Evolutionary conservation across 2,888 invertebrate species (phyloP).

Genomic region (Caenorhabditis zanzibari): DNA sequence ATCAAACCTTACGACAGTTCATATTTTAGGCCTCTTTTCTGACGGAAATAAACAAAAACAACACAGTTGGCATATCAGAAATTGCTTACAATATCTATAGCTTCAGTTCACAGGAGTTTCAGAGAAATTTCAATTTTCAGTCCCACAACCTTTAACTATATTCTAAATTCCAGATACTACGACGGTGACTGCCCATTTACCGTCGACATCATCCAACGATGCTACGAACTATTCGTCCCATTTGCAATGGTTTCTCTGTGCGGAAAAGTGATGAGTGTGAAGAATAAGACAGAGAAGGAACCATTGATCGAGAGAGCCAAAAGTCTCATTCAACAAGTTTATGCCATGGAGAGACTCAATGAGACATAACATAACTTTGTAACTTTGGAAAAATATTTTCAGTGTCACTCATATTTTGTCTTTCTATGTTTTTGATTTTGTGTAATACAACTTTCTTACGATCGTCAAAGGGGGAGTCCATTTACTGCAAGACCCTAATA

Average conservation of each 20-base stretch:
- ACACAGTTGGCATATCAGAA: too few relatives aligned
- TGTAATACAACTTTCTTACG: too few relatives aligned
- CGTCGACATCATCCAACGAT: constrained; percentile 67
- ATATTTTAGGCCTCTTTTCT: too few relatives aligned
- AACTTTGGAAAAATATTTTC: constrained; percentile 1
- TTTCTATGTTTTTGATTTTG: background rate
- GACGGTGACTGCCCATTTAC: constrained; percentile 67
- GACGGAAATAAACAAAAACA: too few relatives aligned
- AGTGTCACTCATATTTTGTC: constrained; percentile 21
- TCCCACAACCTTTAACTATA: too few relatives aligned
- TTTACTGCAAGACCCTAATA: too few relatives aligned
- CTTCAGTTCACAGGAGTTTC: too few relatives aligned
- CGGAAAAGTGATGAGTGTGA: constrained; percentile 70
- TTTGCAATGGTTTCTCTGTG: constrained; percentile 73
- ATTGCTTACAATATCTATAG: too few relatives aligned
- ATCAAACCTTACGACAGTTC: too few relatives aligned
- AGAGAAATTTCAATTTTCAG: too few relatives aligned
- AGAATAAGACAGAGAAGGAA: constrained; percentile 69
- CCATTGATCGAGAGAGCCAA: constrained; percentile 72
- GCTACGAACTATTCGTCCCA: constrained; percentile 70
- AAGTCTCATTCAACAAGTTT: constrained; percentile 69
- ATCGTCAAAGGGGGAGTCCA: too few relatives aligned
- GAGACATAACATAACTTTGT: constrained; percentile 14
- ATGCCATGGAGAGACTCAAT: constrained; percentile 66
- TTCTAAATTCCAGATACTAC: constrained; percentile 43